Conservation (phyloP, 1,140 invertebrate species). For the Aphelinus atriplicis region DNA sequence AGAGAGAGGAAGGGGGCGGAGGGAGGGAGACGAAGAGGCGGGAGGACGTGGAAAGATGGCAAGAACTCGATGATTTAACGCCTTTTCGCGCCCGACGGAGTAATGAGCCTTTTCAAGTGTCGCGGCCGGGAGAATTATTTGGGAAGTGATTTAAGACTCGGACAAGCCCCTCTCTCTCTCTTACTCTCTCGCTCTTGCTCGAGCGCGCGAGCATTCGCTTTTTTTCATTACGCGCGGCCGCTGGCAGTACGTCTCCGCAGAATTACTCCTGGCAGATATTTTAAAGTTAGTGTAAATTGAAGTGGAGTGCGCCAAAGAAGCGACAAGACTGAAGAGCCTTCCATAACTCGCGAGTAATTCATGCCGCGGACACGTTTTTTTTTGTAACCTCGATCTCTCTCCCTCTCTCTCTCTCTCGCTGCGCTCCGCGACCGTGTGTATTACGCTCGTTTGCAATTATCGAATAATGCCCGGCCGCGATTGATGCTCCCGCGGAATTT, state of each 20-base stretch:
- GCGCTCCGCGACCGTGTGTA: no score
- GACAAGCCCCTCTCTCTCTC: slow-evolving; percentile 19
- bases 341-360: slow-evolving; percentile 6
- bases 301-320: slow-evolving; percentile 14
- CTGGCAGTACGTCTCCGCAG: neutral
- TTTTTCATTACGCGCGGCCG: slow-evolving; percentile 6
- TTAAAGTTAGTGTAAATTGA: slow-evolving; percentile 33
- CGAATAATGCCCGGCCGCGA: no score
- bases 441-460: no score
- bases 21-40: neutral
- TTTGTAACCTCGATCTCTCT: no score
- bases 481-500: no score
- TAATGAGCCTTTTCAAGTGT: slow-evolving; percentile 44
- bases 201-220: slow-evolving; percentile 3
- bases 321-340: slow-evolving; percentile 1
- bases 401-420: no score
- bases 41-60: slow-evolving; percentile 6
- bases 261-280: slow-evolving; percentile 19
- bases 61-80: slow-evolving; percentile 40
- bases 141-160: slow-evolving; percentile 39
- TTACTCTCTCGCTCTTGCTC: neutral
- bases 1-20: no score
- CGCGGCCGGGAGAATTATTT: slow-evolving; percentile 38
- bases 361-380: no score
- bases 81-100: slow-evolving; percentile 43